These are phyloP conservation scores for Egretta garzetta DNA, from an alignment of 2,113 vertebrate genomes.

Conservation along the genomic window DNA sequence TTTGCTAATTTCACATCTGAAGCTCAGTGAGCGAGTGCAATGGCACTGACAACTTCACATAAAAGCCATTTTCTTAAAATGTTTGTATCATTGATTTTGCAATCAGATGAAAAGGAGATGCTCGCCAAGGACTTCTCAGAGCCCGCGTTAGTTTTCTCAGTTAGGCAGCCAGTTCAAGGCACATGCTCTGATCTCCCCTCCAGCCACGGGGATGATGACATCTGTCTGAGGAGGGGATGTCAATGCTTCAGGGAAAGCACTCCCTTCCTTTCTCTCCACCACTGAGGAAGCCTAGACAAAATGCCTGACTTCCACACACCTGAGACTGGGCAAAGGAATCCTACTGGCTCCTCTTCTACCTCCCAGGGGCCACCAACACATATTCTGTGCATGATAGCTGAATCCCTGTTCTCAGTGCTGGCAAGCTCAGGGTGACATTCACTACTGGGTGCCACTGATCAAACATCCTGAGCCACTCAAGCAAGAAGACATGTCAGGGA, in stretches of 20 bases:
- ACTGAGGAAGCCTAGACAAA: not conserved
- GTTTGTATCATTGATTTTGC: not conserved
- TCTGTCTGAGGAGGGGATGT: not conserved
- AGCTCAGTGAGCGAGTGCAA: not conserved
- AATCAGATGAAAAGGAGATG: not conserved
- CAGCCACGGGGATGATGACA: not conserved
- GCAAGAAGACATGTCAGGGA: not conserved
- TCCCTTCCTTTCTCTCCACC: not conserved
- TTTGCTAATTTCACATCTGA: not conserved
- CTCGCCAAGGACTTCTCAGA: not conserved
- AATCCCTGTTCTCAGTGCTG: not conserved
- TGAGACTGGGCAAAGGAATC: not conserved
- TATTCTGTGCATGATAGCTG: accelerated
- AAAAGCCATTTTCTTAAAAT: not conserved
- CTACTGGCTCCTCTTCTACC: not conserved
- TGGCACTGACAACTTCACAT: not conserved
- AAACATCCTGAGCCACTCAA: not conserved
- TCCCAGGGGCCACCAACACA: not conserved
- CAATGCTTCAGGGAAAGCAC: not conserved
- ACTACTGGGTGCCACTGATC: accelerated
- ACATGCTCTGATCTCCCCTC: not conserved
- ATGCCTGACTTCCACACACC: not conserved
- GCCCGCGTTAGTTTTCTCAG: not conserved
- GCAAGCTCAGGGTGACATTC: not conserved
- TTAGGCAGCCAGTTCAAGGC: not conserved